Base-by-base conservation (phyloP, 2,797 vertebrate species). In the Eulemur albifrons region DNA sequence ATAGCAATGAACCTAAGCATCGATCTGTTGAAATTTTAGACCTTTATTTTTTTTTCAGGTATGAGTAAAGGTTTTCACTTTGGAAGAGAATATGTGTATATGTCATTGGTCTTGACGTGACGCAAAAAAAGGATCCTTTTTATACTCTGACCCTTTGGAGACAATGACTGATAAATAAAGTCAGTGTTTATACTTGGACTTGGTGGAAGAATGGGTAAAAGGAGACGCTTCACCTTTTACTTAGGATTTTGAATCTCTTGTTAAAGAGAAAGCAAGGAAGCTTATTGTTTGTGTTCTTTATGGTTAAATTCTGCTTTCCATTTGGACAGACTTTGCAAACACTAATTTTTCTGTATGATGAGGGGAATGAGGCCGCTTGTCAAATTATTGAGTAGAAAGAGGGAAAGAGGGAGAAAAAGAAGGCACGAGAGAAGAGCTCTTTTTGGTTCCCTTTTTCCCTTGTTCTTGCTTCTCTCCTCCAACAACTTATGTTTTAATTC, bases 401-500 rank as follows among this genome's bases (percentile, higher is more conserved):
- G 38, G 77, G 18, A 45, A 84, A 77, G 9, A 30, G 52, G 4
- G 10, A 30, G 57, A 23, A 38, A 48, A 59, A 45, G 10, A 11
- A 69, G 23, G 17, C 20, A 70, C 4, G 15, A 65, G 23, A 54
- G 15, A 25, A 54, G 18, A 27, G 30, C 15, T 84, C 57, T 6
- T 88, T 83, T 65, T 30, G 15, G 48, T 91, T 17, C 27, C 8
- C 48, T 89, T 86, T 30, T 69, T 94, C 54, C 75, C 1, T 95
- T 97, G 92, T 50, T 52, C 93, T 96, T 82, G 4, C 15, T 5
- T 35, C 86, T 15, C 0, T 87, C 94, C 85, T 84, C 72, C 87
- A 93, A 96, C 93, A 95, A n/a, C 43, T 82, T 97, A 80, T 63
- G 88, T 96, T 98, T 98, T 97, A 96, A 97, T 97, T 97, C 97